These are phyloP conservation scores for Thelaira solivaga DNA, from an alignment of 2,888 invertebrate genomes.

Conservation along the genomic window DNA sequence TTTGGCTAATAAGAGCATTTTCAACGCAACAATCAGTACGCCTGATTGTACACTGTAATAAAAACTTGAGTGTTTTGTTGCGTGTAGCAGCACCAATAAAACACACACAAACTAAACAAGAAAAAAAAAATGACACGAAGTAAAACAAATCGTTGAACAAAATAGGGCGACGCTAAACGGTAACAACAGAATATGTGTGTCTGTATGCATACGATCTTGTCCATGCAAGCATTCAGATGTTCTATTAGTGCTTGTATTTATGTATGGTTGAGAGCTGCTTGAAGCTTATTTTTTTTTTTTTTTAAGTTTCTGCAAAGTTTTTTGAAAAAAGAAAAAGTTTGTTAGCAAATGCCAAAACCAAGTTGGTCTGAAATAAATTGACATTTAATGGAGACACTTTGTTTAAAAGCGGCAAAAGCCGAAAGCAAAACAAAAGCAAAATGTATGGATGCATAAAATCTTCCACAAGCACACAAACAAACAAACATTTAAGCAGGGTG, in stretches of 20 bases:
- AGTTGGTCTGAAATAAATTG: slow-evolving; percentile 61
- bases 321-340: slow-evolving; percentile 32
- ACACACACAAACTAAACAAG: background rate
- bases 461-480: slow-evolving; percentile 2
- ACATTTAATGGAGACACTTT: slow-evolving; percentile 63
- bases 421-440: slow-evolving; percentile 33
- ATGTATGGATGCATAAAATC: slow-evolving; percentile 34
- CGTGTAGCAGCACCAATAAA: slow-evolving; percentile 62
- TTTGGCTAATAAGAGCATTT: too few species aligned
- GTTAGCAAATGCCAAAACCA: slow-evolving; percentile 61
- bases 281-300: slow-evolving; percentile 6
- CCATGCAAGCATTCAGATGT: slow-evolving; percentile 9
- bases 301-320: slow-evolving; percentile 1
- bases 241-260: slow-evolving; percentile 2
- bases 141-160: slow-evolving; percentile 65
- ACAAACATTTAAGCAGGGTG: slow-evolving; percentile 18
- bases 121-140: slow-evolving; percentile 63
- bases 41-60: slow-evolving; percentile 26
- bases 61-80: slow-evolving; percentile 62
- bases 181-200: slow-evolving; percentile 34
- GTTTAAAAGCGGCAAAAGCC: slow-evolving; percentile 52
- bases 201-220: background rate
- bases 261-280: too few species aligned
- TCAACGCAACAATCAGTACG: too few species aligned
- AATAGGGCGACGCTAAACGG: slow-evolving; percentile 62